A percentile compares a stretch with the other conserved stretches of the same genome.
Evolutionary conservation across 1,140 invertebrate species (phyloP).

Genomic region (Globodera rostochiensis): DNA sequence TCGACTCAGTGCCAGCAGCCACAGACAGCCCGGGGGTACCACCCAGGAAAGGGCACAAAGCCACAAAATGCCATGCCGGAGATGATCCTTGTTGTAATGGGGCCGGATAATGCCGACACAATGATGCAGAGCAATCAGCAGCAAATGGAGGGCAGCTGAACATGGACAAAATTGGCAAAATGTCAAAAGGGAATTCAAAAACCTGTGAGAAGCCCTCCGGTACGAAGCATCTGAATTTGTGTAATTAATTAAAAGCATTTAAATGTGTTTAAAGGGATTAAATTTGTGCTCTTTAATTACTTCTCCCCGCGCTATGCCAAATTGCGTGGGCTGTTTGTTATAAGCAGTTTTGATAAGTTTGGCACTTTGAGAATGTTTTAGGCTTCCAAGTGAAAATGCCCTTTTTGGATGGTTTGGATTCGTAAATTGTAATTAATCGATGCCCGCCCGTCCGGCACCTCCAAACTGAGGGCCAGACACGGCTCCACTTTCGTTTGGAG

Average conservation of each 20-base stretch:
- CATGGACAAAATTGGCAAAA: not conserved
- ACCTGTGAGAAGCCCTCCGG: slow-evolving; percentile 45
- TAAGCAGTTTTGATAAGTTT: not conserved
- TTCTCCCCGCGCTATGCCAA: no score
- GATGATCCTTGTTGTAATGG: slow-evolving; percentile 25
- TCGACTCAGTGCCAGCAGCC: slow-evolving; percentile 36
- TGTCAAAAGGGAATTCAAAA: not conserved
- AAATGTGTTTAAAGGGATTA: no score
- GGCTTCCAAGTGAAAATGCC: no score
- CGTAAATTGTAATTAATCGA: no score
- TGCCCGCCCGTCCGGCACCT: slow-evolving; percentile 8
- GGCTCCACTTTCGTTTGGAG: slow-evolving; percentile 49
- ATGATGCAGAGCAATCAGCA: slow-evolving; percentile 54
- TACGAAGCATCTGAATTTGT: slow-evolving; percentile 44
- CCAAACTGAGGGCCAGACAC: slow-evolving; percentile 49
- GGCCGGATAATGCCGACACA: slow-evolving; percentile 50
- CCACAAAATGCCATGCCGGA: slow-evolving; percentile 4
- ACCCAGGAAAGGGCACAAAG: slow-evolving; percentile 47
- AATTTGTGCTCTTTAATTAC: no score
- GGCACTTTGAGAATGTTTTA: no score
- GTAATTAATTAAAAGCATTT: no score
- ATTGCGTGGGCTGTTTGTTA: not conserved
- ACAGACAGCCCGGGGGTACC: slow-evolving; percentile 32
- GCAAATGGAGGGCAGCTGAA: slow-evolving; percentile 47
- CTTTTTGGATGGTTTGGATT: no score